Percentiles rank a stretch among this genome's conserved stretches.
Evolutionary conservation across 2,888 invertebrate genomes (phyloP).

Genomic region (Heliconius hortense): DNA sequence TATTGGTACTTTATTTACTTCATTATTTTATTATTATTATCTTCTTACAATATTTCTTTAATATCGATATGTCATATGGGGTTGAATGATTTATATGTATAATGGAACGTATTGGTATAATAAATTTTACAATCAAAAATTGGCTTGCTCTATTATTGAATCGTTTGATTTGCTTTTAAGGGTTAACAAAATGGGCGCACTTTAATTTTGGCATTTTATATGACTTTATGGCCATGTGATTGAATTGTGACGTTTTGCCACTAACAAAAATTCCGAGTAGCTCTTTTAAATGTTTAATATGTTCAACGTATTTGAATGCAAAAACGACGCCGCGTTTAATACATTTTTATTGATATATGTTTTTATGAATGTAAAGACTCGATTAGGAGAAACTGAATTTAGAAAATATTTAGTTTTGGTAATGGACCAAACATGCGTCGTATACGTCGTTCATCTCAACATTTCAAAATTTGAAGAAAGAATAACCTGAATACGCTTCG

Average conservation of each 20-base stretch:
- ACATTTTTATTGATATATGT: slow-evolving; percentile 13
- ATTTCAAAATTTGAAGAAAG: slow-evolving; percentile 37
- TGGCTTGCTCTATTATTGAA: slow-evolving; percentile 8
- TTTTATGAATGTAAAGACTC: slow-evolving; percentile 12
- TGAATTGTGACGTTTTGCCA: slow-evolving; percentile 13
- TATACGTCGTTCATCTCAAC: slow-evolving; percentile 28
- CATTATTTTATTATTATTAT: slow-evolving; percentile 11
- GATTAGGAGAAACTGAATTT: slow-evolving; percentile 13
- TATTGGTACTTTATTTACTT: slow-evolving; percentile 16
- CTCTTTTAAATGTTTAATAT: slow-evolving; percentile 3
- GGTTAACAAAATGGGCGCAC: slow-evolving; percentile 1
- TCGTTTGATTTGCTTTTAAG: neutral
- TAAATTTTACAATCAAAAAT: neutral
- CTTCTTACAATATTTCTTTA: neutral
- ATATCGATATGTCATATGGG: slow-evolving; percentile 3
- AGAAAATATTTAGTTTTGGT: slow-evolving; percentile 27
- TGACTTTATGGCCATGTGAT: neutral
- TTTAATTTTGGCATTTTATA: neutral
- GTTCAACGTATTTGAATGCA: neutral
- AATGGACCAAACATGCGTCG: slow-evolving; percentile 23
- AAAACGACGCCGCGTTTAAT: neutral
- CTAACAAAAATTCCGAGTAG: slow-evolving; percentile 3
- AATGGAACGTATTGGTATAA: neutral
- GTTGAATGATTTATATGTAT: slow-evolving; percentile 1
- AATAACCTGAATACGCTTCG: slow-evolving; percentile 30